These are phyloP conservation scores for Bombylius major DNA, from an alignment of 2,888 invertebrate genomes.

Conservation along the genomic window DNA sequence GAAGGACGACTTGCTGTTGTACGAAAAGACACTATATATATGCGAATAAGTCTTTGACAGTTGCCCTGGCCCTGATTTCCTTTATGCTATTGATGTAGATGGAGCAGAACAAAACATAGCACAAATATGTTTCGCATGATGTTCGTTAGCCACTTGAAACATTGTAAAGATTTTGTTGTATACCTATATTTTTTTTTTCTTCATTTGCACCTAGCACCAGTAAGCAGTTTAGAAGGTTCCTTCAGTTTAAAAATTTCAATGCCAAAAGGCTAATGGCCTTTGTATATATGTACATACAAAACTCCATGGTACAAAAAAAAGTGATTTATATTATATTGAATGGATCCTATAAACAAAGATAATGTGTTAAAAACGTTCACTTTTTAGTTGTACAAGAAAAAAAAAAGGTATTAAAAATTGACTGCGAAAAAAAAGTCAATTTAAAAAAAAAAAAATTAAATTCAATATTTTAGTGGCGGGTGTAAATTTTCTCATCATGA, in stretches of 20 bases:
- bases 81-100: too few species aligned
- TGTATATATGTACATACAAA: not conserved
- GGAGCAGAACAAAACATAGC: too few species aligned
- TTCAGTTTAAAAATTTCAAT: conserved; percentile 1
- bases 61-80: too few species aligned
- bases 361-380: not conserved
- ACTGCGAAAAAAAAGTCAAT: not conserved
- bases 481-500: too few species aligned
- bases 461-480: too few species aligned
- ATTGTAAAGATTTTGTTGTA: not conserved
- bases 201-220: not conserved
- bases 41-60: not conserved
- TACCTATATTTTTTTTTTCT: not conserved
- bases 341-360: not conserved
- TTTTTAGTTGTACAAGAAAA: not conserved
- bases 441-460: too few species aligned
- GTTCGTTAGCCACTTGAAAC: not conserved
- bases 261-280: conserved; percentile 10
- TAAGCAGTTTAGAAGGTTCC: not conserved
- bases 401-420: not conserved
- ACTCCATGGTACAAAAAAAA: not conserved
- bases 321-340: not conserved
- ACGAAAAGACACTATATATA: not conserved
- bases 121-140: not conserved
- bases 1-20: not conserved